Evolutionary conservation across 2,888 invertebrate species (phyloP).

Genomic region (Noctua fimbriata): DNA sequence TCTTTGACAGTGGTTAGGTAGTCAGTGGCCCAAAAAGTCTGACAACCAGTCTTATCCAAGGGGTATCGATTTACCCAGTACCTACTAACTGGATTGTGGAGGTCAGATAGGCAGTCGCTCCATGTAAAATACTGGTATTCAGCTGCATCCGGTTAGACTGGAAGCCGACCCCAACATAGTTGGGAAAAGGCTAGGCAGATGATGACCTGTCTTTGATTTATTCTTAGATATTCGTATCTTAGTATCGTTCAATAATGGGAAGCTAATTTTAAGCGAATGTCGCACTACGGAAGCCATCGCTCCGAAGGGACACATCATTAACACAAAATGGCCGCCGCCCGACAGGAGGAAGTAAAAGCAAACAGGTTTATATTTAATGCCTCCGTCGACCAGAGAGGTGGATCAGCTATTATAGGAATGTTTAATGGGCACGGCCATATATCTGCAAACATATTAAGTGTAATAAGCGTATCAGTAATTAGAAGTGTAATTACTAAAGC

Average conservation of each 20-base stretch:
- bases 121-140: too few species aligned
- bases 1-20: too few species aligned
- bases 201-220: conserved; percentile 2
- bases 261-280: conserved; percentile 17
- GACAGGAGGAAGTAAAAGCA: conserved; percentile 46
- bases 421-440: conserved; percentile 6
- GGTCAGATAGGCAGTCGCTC: too few species aligned
- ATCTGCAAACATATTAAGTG: conserved; percentile 11
- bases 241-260: conserved; percentile 17
- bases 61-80: too few species aligned
- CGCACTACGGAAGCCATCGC: conserved; percentile 39
- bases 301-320: conserved; percentile 41
- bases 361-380: conserved; percentile 43
- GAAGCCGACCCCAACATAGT: too few species aligned
- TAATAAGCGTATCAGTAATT: conserved; percentile 21
- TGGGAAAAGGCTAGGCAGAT: too few species aligned
- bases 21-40: too few species aligned
- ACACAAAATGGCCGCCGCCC: conserved; percentile 26
- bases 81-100: too few species aligned
- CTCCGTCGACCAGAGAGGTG: neutral
- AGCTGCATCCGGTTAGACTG: too few species aligned
- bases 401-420: conserved; percentile 30
- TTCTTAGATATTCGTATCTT: conserved; percentile 14
- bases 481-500: conserved; percentile 13
- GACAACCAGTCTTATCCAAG: too few species aligned